Evolutionary conservation across 2,888 invertebrate species (phyloP), one percentile per base, ranked within the genome.

Genomic region (Germaria angustata): DNA sequence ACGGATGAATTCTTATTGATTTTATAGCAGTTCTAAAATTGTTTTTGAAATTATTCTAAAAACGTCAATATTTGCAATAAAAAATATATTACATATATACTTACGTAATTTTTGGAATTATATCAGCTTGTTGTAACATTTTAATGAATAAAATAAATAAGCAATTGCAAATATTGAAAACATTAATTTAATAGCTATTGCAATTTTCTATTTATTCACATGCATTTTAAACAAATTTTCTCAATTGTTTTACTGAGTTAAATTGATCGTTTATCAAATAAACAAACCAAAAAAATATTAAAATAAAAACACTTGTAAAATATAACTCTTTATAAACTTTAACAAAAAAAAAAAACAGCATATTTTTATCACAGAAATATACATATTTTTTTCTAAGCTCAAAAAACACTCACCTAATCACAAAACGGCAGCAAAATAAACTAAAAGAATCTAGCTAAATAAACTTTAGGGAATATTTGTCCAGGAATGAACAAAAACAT

Each of bases 361-460:
- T 71, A 65, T 57, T 66, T 57, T 80, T 77, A 73, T 77, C 77
- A 68, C 59, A 63, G 51, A 68, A 49, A 5, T 32, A 69, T 36
- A 76, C 68, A 63, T n/a, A 61, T 66, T 84, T 63, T 68, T 76
- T 80, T 76, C 69, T 79, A 82, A 72, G 80, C 84, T 80, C 77
- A 81, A 78, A 78, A 49, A 55, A 73, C 53, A 61, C 53, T 69
- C 59, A 81, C 55, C 63, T 53, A 68, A 68, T 68, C 6, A 46
- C 68, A 55, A 63, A 61, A 73, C 17, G 53, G 69, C 80, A 69
- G 61, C 80, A 80, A 80, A 72, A 72, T 72, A 59, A 36, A 57
- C 51, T 28, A 22, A 46, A 32, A 51, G n/a, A 22, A 49, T 17
- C 34, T 36, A 15, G 20, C 76, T 69, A 63, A 69, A 76, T 63